These are phyloP conservation scores for Cyanocitta stelleri DNA, from an alignment of 2,113 vertebrate genomes.

Conservation along the genomic window DNA sequence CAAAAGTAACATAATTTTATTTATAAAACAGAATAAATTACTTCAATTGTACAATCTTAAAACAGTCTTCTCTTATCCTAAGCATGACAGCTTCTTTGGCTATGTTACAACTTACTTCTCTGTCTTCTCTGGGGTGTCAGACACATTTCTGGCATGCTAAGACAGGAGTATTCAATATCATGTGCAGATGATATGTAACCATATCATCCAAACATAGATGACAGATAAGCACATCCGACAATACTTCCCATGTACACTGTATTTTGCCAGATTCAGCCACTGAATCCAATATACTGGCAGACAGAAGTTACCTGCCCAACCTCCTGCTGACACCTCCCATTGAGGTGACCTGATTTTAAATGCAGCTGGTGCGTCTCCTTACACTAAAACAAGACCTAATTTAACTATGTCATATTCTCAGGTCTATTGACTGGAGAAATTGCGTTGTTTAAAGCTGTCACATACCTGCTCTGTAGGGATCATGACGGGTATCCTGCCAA, in stretches of 20 bases:
- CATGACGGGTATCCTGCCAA: slow-evolving; percentile 94
- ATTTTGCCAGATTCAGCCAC: not conserved
- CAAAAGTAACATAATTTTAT: not conserved
- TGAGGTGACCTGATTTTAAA: not conserved
- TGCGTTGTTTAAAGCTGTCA: not conserved
- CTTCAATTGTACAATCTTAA: not conserved
- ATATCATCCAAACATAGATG: not conserved
- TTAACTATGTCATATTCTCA: not conserved
- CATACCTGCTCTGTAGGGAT: slow-evolving; percentile 89
- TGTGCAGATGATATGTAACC: not conserved
- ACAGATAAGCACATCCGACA: not conserved
- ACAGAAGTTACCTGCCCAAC: not conserved
- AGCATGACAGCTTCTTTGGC: not conserved
- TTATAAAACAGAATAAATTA: not conserved
- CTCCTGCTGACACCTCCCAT: not conserved
- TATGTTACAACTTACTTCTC: not conserved
- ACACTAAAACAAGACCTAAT: not conserved
- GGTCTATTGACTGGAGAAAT: not conserved
- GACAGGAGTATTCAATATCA: not conserved
- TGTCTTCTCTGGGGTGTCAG: not conserved
- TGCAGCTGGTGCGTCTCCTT: not conserved
- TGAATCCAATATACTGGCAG: not conserved
- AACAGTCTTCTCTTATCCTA: not conserved
- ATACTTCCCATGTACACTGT: not conserved
- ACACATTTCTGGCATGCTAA: not conserved